Evolutionary conservation across 2,113 vertebrate genomes (phyloP).

Genomic region (Chionodraco myersi): DNA sequence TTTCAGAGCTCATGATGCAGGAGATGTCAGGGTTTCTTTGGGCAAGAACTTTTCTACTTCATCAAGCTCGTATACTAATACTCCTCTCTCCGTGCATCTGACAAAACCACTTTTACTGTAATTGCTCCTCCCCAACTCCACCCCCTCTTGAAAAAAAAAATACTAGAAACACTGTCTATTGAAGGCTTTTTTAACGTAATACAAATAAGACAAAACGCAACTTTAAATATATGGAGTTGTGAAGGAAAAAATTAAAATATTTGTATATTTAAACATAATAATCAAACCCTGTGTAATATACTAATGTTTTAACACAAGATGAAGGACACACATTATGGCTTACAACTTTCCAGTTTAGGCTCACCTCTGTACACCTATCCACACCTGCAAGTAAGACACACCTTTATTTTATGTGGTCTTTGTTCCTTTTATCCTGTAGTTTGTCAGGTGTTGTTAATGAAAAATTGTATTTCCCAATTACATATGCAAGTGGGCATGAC

Average conservation of each 20-base stretch:
- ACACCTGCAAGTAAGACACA: neutral
- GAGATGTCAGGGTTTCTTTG: fast-evolving
- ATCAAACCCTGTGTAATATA: neutral
- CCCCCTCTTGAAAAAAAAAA: slow-evolving; percentile 9
- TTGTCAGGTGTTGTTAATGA: neutral
- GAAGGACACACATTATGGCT: too few species aligned
- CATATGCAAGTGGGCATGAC: neutral
- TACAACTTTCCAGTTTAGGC: neutral
- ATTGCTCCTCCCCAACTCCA: slow-evolving; percentile 32
- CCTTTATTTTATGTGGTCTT: neutral
- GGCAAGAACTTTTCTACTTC: neutral
- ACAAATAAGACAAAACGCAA: neutral
- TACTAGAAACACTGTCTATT: neutral
- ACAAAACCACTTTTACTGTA: neutral
- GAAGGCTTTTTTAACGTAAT: neutral
- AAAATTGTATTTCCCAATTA: neutral
- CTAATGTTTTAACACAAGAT: neutral
- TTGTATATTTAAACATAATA: neutral
- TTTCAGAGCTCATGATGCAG: slow-evolving; percentile 54
- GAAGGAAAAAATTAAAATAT: neutral
- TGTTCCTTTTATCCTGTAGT: neutral
- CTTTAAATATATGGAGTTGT: neutral
- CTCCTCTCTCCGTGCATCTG: neutral
- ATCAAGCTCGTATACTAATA: neutral
- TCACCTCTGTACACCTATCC: slow-evolving; percentile 23